These are phyloP conservation scores for Subacronicta megacephala DNA, from an alignment of 2,888 invertebrate genomes.

Conservation along the genomic window DNA sequence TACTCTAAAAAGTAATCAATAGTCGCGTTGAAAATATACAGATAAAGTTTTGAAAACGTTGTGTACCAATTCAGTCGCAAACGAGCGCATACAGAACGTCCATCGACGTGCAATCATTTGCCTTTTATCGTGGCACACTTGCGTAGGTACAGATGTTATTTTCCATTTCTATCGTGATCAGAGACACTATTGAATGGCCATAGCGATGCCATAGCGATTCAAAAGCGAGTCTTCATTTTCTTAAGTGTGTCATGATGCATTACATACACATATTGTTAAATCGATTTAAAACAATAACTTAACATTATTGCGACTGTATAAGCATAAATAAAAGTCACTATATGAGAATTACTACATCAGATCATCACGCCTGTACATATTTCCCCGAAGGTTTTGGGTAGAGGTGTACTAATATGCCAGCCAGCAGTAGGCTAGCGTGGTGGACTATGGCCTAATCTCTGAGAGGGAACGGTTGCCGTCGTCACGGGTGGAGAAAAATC, in stretches of 20 bases:
- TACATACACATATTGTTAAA: background rate
- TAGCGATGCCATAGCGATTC: slow-evolving; percentile 2
- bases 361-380: no score
- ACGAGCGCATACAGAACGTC: slow-evolving; percentile 17
- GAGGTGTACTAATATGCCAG: no score
- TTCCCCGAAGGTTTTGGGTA: no score
- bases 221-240: slow-evolving; percentile 2
- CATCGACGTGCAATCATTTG: slow-evolving; percentile 26
- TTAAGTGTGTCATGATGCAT: background rate
- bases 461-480: no score
- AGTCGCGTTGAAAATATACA: slow-evolving; percentile 26
- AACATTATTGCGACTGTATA: background rate
- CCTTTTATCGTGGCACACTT: slow-evolving; percentile 14
- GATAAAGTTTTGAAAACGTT: slow-evolving; percentile 29
- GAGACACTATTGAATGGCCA: background rate
- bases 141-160: slow-evolving; percentile 14
- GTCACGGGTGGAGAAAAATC: no score
- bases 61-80: slow-evolving; percentile 5
- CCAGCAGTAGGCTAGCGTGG: no score
- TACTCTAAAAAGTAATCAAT: slow-evolving; percentile 26
- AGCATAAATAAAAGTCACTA: no score
- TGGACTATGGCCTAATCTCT: no score
- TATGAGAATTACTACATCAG: no score
- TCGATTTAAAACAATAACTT: background rate
- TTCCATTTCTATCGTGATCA: slow-evolving; percentile 4